These are phyloP conservation scores for Seriola dumerili DNA, from an alignment of 2,113 vertebrate species.

Conservation along the genomic window DNA sequence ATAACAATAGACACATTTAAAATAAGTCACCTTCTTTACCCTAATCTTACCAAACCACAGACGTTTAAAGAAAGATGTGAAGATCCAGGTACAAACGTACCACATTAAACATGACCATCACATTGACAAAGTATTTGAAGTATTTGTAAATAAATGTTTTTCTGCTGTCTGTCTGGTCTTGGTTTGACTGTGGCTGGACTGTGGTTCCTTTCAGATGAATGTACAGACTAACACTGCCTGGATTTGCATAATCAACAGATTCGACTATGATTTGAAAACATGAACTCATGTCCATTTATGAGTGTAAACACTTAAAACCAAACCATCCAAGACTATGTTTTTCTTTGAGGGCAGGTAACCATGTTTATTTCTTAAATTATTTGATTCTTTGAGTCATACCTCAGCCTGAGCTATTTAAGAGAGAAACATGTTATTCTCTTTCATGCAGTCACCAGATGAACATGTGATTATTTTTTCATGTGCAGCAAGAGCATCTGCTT, in stretches of 20 bases:
- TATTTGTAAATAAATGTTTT: constrained; percentile 2
- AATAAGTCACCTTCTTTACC: constrained; percentile 3
- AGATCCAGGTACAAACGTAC: constrained; percentile 6
- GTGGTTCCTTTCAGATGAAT: background rate
- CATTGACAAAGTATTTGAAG: background rate
- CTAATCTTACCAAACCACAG: background rate
- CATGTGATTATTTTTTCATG: constrained; percentile 37
- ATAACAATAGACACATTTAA: background rate
- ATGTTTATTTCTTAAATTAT: background rate
- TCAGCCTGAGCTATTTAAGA: background rate
- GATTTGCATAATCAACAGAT: background rate
- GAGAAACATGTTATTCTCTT: background rate
- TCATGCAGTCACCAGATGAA: background rate
- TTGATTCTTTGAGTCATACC: background rate
- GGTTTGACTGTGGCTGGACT: constrained; percentile 6
- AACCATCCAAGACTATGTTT: no score
- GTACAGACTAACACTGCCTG: background rate
- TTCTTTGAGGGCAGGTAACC: background rate
- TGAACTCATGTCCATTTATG: background rate
- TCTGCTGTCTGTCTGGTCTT: background rate
- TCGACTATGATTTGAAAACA: background rate
- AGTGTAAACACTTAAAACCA: background rate
- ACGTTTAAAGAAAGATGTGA: background rate
- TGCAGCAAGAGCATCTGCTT: background rate
- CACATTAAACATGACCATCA: background rate